Conservation (phyloP, 2,113 vertebrate genomes). For the Grus americana region DNA sequence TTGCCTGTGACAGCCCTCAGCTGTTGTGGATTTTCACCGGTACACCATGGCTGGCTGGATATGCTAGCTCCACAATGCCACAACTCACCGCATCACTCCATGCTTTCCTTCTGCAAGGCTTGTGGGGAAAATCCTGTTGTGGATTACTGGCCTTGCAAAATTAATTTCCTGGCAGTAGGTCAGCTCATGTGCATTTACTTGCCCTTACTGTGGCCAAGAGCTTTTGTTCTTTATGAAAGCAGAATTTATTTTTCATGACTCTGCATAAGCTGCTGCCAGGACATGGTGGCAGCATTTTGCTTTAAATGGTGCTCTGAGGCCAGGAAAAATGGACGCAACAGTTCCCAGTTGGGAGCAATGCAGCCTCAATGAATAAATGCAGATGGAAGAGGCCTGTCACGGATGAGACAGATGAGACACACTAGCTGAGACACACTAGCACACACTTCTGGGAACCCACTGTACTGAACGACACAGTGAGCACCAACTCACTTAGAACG, state of each 20-base stretch:
- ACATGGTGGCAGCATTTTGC: accelerated
- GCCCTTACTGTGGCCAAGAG: neutral
- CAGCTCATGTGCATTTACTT: neutral
- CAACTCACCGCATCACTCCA: neutral
- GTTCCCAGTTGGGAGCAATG: neutral
- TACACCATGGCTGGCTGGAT: neutral
- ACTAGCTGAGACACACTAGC: neutral
- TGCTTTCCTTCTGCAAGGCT: neutral
- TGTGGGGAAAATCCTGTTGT: neutral
- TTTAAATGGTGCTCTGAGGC: neutral
- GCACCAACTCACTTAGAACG: neutral
- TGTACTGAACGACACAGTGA: neutral
- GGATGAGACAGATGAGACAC: too few relatives aligned
- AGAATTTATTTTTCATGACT: neutral
- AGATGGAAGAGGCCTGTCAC: neutral
- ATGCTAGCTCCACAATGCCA: neutral
- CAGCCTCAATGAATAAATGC: neutral
- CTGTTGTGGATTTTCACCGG: neutral
- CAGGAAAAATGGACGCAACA: neutral
- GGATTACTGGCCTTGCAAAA: neutral
- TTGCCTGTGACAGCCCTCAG: neutral
- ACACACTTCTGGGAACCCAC: neutral
- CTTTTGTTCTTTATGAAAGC: neutral
- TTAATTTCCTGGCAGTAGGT: neutral
- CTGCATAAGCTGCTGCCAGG: neutral